Percentiles rank a stretch among this genome's conserved stretches.
These are phyloP conservation scores for Acrobasis repandana DNA, from an alignment of 2,888 invertebrate species.

Conservation along the genomic window DNA sequence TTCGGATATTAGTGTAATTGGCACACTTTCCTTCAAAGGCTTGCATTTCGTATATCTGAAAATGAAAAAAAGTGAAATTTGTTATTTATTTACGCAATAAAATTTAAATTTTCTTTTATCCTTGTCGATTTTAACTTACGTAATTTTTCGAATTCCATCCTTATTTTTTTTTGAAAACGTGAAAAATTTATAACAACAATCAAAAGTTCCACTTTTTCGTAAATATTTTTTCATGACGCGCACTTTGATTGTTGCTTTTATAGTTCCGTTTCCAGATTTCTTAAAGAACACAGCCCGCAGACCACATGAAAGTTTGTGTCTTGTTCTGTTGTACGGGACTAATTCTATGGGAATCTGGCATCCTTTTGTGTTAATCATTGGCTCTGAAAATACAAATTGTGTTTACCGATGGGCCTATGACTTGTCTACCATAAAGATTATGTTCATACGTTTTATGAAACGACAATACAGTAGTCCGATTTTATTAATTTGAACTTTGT, in stretches of 20 bases:
- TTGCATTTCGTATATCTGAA: constrained; percentile 59
- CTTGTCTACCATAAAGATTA: too few species aligned
- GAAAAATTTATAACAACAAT: constrained; percentile 61
- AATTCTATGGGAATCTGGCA: constrained; percentile 61
- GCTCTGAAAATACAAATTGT: constrained; percentile 40
- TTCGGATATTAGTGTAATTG: constrained; percentile 55
- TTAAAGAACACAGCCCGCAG: constrained; percentile 58
- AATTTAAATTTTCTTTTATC: too few species aligned
- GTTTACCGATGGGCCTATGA: too few species aligned
- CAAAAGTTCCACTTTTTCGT: constrained; percentile 43
- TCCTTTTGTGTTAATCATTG: constrained; percentile 56
- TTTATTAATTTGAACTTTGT: too few species aligned
- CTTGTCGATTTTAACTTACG: constrained; percentile 32
- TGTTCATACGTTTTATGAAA: too few species aligned
- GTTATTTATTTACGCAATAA: background rate
- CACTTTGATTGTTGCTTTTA: constrained; percentile 52
- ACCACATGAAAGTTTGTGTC: constrained; percentile 49
- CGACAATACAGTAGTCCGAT: too few species aligned
- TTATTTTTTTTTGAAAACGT: background rate
- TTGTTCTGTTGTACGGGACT: constrained; percentile 45
- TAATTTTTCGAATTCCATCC: constrained; percentile 37
- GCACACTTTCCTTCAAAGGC: constrained; percentile 45
- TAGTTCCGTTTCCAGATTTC: constrained; percentile 46
- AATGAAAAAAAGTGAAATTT: constrained; percentile 22
- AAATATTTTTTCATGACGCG: constrained; percentile 48